Evolutionary conservation across 1,140 invertebrate genomes (phyloP).

Genomic region (Apis dorsata): DNA sequence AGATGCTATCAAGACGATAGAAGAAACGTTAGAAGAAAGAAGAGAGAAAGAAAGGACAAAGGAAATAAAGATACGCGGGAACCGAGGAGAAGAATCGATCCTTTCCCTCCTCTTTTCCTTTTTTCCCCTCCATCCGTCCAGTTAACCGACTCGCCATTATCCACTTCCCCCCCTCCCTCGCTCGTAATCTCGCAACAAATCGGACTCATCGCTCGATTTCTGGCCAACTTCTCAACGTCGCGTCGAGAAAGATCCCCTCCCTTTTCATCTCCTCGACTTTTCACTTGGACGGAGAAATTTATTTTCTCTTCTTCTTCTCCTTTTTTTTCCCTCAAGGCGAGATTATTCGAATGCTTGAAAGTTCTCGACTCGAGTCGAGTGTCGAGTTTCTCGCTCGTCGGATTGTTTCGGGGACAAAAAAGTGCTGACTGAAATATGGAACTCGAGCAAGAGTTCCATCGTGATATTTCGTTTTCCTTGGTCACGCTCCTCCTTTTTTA

Average conservation of each 20-base stretch:
- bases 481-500: too few relatives aligned
- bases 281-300: conserved; percentile 12
- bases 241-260: background rate
- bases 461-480: too few relatives aligned
- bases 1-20: too few relatives aligned
- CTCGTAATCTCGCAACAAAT: conserved; percentile 37
- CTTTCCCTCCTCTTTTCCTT: background rate
- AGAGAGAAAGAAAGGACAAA: background rate
- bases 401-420: too few relatives aligned
- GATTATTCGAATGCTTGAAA: conserved; percentile 5
- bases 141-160: background rate
- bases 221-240: too few relatives aligned
- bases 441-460: too few relatives aligned
- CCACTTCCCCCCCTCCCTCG: background rate
- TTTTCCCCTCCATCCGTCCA: background rate
- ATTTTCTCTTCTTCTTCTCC: background rate
- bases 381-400: background rate
- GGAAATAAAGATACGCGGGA: background rate
- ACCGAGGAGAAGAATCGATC: background rate
- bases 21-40: too few relatives aligned
- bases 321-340: background rate
- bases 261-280: background rate
- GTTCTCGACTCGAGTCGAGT: background rate
- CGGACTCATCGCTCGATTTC: conserved; percentile 26
- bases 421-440: background rate